Percentiles rank a stretch among this genome's conserved stretches.
These are phyloP conservation scores for Ceratotherium simum DNA, from an alignment of 2,113 vertebrate genomes.

Conservation along the genomic window DNA sequence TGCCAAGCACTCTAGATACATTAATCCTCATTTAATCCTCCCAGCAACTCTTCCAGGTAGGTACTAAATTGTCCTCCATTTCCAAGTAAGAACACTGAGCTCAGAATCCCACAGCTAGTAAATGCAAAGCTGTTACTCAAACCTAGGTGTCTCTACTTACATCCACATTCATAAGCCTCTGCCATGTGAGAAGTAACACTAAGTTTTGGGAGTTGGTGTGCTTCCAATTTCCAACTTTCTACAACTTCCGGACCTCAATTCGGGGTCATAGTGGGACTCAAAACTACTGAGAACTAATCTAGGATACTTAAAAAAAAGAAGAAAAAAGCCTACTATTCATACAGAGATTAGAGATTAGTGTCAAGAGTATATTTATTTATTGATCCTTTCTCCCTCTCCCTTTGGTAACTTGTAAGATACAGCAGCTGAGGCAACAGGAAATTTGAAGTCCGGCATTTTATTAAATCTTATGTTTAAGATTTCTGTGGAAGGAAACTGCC, in stretches of 20 bases:
- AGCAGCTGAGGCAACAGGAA: conserved; percentile 66
- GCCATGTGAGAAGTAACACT: not conserved
- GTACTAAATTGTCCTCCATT: not conserved
- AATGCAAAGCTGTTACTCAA: conserved; percentile 42
- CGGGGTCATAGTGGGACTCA: conserved; percentile 70
- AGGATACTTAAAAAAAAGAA: not conserved
- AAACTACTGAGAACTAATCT: conserved; percentile 44
- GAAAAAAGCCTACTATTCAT: not conserved
- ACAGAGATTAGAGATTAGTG: conserved; percentile 55
- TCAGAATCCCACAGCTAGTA: not conserved
- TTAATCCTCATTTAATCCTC: not conserved
- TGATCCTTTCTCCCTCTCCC: conserved; percentile 14
- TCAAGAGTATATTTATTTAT: conserved; percentile 33
- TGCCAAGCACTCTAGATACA: not conserved
- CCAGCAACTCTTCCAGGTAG: not conserved
- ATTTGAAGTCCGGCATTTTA: conserved; percentile 68
- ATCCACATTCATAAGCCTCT: not conserved
- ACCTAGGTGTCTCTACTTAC: not conserved
- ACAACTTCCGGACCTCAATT: conserved; percentile 53
- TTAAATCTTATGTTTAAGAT: conserved; percentile 77
- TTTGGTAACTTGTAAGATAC: conserved; percentile 52
- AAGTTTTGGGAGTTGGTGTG: not conserved
- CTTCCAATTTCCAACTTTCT: conserved; percentile 14
- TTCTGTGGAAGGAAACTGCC: conserved; percentile 70
- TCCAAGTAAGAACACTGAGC: not conserved